phyloP scores from a whole-genome alignment of 2,888 invertebrate species.

The Ochropacha duplaris region DNA sequence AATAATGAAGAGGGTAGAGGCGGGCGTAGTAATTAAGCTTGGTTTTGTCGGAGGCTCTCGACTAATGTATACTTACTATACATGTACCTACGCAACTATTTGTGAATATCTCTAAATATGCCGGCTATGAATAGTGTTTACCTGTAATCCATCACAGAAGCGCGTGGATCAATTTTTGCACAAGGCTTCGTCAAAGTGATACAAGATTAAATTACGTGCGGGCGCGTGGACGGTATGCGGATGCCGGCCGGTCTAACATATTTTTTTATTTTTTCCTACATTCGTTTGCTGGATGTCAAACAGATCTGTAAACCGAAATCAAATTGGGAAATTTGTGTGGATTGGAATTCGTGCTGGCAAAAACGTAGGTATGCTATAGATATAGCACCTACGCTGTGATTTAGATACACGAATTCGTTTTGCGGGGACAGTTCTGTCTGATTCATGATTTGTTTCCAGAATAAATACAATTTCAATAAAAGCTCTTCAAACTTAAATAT shows the following conservation, averaged over 20 bases:
- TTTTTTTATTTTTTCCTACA: slow-evolving; percentile 52
- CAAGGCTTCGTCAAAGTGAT: slow-evolving; percentile 66
- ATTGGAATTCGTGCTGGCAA: slow-evolving; percentile 47
- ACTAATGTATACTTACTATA: no score
- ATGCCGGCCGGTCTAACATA: slow-evolving; percentile 40
- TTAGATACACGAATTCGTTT: slow-evolving; percentile 17
- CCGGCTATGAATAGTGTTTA: slow-evolving; percentile 26
- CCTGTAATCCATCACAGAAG: slow-evolving; percentile 32
- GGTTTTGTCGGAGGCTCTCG: slow-evolving; percentile 42
- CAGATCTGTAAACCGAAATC: slow-evolving; percentile 69
- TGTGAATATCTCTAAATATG: slow-evolving; percentile 8
- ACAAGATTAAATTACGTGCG: slow-evolving; percentile 70
- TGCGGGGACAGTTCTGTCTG: slow-evolving; percentile 12
- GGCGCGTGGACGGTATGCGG: slow-evolving; percentile 45
- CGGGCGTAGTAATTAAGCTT: slow-evolving; percentile 64
- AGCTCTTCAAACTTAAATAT: background rate
- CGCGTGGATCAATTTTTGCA: slow-evolving; percentile 42
- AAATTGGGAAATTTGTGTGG: slow-evolving; percentile 60
- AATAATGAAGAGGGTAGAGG: slow-evolving; percentile 73
- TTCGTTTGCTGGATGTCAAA: slow-evolving; percentile 72
- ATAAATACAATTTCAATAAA: background rate
- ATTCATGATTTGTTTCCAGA: background rate
- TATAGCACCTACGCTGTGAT: slow-evolving; percentile 12
- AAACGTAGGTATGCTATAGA: slow-evolving; percentile 30
- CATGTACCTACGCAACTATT: slow-evolving; percentile 12